Percentiles rank a stretch among this genome's conserved stretches.
phyloP scores from a whole-genome alignment of 1,140 invertebrate genomes.

The Dendrolimus punctatus region DNA sequence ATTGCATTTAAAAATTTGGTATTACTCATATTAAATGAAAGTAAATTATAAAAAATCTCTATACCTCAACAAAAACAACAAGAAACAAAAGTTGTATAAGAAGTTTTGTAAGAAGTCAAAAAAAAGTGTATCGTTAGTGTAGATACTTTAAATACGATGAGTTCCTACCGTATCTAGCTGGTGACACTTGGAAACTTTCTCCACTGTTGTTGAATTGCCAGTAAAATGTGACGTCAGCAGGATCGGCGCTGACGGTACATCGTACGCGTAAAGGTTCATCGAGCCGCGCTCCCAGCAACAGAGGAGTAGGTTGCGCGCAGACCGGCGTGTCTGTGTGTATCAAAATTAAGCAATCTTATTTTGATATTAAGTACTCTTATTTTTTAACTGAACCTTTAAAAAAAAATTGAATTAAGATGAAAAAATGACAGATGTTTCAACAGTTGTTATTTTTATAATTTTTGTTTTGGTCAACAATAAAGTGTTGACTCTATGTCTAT shows the following conservation, averaged over 20 bases:
- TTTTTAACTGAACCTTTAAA: background rate
- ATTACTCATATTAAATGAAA: no score
- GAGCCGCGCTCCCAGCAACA: slow-evolving; percentile 85
- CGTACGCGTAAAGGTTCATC: slow-evolving; percentile 86
- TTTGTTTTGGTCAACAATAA: no score
- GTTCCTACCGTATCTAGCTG: slow-evolving; percentile 70
- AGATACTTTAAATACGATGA: background rate
- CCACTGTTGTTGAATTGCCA: slow-evolving; percentile 94
- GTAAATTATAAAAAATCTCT: no score
- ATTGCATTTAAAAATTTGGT: no score
- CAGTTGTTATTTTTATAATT: no score
- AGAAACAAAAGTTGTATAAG: no score
- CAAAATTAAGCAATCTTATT: background rate
- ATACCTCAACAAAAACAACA: no score
- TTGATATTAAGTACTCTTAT: background rate
- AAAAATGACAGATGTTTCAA: background rate
- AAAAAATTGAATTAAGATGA: slow-evolving; percentile 1
- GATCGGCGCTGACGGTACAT: slow-evolving; percentile 89
- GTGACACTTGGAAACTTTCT: slow-evolving; percentile 85
- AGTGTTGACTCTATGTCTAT: background rate
- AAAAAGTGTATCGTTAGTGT: no score
- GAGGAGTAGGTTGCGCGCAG: slow-evolving; percentile 78
- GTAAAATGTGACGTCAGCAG: slow-evolving; percentile 84
- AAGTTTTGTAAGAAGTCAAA: no score
- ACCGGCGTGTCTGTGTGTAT: slow-evolving; percentile 81